Conservation (phyloP, 2,888 invertebrate species). For the Trachelus iudaicus region DNA sequence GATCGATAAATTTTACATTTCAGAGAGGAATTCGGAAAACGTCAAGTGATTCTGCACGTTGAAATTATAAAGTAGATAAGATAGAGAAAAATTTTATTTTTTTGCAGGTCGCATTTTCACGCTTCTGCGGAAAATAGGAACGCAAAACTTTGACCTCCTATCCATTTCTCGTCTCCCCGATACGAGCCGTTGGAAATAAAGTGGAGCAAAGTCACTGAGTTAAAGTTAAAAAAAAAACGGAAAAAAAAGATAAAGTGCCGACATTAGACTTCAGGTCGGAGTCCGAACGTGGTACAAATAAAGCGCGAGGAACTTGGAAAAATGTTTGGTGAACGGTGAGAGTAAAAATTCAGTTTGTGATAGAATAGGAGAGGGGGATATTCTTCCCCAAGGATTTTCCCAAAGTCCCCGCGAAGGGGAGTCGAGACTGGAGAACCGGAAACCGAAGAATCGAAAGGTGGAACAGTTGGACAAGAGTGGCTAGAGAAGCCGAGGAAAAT, state of each 20-base stretch:
- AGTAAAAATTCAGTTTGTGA: not conserved
- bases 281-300: not conserved
- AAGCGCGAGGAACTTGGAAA: not conserved
- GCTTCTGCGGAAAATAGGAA: not conserved
- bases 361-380: not conserved
- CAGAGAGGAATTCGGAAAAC: not conserved
- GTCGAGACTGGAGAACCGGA: not conserved
- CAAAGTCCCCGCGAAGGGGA: not conserved
- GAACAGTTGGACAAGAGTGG: not conserved
- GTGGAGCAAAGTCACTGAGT: not conserved
- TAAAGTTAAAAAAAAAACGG: not conserved
- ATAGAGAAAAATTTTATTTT: not conserved
- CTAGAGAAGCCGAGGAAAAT: constrained; percentile 68
- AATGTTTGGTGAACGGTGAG: constrained; percentile 27
- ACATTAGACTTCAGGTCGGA: not conserved
- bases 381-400: not conserved
- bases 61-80: not conserved
- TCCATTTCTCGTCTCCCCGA: not conserved
- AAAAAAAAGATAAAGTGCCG: not conserved
- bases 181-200: not conserved
- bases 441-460: not conserved
- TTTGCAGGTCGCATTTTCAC: not conserved
- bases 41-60: not conserved
- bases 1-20: no score
- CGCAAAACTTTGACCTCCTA: not conserved